Conservation (phyloP, 1,140 invertebrate genomes). For the Thaumatotibia leucotreta region DNA sequence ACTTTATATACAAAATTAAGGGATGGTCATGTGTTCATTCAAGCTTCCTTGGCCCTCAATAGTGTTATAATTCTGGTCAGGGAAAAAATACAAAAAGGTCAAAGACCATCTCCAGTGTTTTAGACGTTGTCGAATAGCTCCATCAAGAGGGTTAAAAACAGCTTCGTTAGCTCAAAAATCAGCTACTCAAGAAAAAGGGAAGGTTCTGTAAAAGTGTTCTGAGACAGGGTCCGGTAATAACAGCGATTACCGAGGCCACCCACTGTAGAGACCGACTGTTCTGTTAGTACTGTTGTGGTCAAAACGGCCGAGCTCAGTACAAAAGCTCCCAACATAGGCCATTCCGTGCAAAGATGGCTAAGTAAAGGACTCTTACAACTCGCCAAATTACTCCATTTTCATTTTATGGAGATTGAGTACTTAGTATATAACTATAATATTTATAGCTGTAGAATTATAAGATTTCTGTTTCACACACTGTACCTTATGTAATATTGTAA, state of each 20-base stretch:
- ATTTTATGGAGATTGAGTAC: constrained; percentile 2
- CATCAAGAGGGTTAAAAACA: too few relatives aligned
- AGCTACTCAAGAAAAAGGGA: not conserved
- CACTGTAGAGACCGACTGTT: constrained; percentile 6
- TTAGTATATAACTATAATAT: not conserved
- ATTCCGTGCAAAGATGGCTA: not conserved
- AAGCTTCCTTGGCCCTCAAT: too few relatives aligned
- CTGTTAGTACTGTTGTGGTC: not conserved
- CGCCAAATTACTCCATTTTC: constrained; percentile 6
- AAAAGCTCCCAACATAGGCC: not conserved
- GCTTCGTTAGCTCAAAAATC: not conserved
- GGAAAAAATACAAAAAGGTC: too few relatives aligned
- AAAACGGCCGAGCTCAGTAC: not conserved
- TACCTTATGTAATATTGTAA: too few relatives aligned
- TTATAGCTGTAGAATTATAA: not conserved
- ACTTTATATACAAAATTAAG: too few relatives aligned
- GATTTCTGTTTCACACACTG: not conserved
- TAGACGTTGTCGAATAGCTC: too few relatives aligned
- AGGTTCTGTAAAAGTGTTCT: not conserved
- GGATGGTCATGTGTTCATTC: too few relatives aligned
- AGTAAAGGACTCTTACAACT: constrained; percentile 1
- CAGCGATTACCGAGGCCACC: constrained; percentile 14
- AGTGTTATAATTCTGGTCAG: too few relatives aligned
- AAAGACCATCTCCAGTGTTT: too few relatives aligned
- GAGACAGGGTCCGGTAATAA: constrained; percentile 5